A percentile compares a stretch with the other conserved stretches of the same genome.
Conservation (phyloP, 2,113 vertebrate genomes). For the Natator depressus region DNA sequence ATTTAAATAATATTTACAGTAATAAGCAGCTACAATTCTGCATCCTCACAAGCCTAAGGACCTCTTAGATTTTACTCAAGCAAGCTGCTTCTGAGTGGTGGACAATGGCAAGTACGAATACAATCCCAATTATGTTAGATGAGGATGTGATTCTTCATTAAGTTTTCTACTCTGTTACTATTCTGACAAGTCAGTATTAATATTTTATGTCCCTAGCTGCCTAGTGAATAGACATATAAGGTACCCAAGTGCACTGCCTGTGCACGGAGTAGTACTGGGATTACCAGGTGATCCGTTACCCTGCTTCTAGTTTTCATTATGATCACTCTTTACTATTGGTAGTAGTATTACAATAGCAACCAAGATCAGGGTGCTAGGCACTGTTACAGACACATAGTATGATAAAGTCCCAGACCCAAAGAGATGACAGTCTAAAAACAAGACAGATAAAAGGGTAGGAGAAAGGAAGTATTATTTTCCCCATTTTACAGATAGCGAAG, state of each 20-base stretch:
- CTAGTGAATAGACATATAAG: background rate
- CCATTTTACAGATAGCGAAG: background rate
- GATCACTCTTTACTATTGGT: background rate
- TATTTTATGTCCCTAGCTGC: background rate
- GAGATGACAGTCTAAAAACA: background rate
- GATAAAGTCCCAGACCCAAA: background rate
- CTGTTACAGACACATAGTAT: background rate
- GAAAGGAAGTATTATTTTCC: background rate
- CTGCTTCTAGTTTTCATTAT: background rate
- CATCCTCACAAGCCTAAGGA: background rate
- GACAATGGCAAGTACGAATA: background rate
- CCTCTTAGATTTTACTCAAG: background rate
- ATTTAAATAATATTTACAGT: background rate
- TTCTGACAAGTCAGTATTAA: background rate
- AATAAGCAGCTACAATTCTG: background rate
- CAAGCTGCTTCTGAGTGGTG: background rate
- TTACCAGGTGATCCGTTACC: background rate
- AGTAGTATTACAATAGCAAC: background rate
- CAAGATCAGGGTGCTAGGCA: background rate
- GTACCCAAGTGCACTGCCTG: background rate
- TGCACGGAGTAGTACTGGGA: background rate
- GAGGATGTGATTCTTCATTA: background rate
- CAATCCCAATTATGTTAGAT: background rate
- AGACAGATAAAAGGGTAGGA: background rate
- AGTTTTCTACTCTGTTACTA: background rate